Evolutionary conservation across 2,113 vertebrate species (phyloP), one percentile per base, ranked within the genome.

Genomic region (Hiodon tergisus): DNA sequence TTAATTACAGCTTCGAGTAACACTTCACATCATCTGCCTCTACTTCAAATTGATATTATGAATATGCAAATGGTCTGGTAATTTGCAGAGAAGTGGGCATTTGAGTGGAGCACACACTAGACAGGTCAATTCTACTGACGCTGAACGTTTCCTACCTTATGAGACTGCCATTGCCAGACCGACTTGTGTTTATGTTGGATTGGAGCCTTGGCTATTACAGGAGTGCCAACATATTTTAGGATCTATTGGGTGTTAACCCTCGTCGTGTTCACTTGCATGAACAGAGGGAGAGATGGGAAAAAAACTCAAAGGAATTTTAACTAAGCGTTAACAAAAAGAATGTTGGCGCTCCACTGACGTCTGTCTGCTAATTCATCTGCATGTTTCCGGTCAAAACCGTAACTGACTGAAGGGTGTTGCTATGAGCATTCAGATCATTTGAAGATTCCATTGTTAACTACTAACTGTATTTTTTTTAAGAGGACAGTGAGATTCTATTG

Each of bases 1-100:
- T 98, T 97, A 98, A 97, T 98, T 96, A 97, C 94, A 95, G 93
- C 93, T 96, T 95, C 93, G 89, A 90, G 94, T 95, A 95, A 94
- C 94, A 95, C 94, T 96, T 97, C 94, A 96, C 94, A 93, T 95
- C 89, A 93, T 87, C 91, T 94, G 93, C 93, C 90, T 95, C 94
- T 93, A 90, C 93, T 94, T 95, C 93, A 96, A 93, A 94, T 95
- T 93, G 94, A 92, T 95, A 95, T 96, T 96, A 96, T 94, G 90
- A 95, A 98, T 96, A 97, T 98, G 95, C 93, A 97, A 96, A 98
- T 98, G 89, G 83, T 84, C 88, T 89, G 85, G 92, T 95, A 95
- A 95, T 96, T 94, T 96, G 91, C 93, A 87, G 93, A 94, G 94
- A 93, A 95, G 92, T 95, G 94, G 92, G 92, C 94, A 94, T 97